Evolutionary conservation across 2,113 vertebrate species (phyloP).

Genomic region (Eubucco bourcierii): DNA sequence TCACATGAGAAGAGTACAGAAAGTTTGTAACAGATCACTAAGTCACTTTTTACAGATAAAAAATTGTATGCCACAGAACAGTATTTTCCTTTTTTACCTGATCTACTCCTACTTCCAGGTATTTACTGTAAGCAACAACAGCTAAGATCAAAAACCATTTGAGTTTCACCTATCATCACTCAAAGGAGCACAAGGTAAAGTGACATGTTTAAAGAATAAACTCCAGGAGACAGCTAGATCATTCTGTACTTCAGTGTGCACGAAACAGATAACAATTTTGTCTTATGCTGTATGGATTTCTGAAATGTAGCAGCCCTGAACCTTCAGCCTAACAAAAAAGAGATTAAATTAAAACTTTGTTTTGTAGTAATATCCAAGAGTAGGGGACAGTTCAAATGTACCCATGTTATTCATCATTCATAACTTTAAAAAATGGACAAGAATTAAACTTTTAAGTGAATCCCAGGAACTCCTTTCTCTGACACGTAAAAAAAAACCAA

Average conservation of each 20-base stretch:
- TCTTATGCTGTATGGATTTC: not conserved
- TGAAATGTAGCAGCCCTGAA: not conserved
- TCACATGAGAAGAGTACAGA: not conserved
- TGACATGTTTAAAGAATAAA: not conserved
- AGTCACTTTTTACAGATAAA: not conserved
- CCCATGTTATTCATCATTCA: rapidly evolving
- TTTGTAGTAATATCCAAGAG: not conserved
- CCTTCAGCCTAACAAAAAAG: not conserved
- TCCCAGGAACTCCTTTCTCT: not conserved
- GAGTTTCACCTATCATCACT: not conserved
- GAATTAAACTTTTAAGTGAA: not conserved
- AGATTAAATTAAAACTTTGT: not conserved
- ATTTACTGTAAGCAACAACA: not conserved
- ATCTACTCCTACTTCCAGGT: not conserved
- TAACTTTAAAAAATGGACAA: not conserved
- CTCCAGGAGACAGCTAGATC: not conserved
- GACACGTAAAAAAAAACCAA: too few species aligned
- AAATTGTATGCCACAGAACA: not conserved
- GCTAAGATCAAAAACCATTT: not conserved
- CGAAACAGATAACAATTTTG: not conserved
- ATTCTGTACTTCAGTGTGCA: not conserved
- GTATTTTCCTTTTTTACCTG: not conserved
- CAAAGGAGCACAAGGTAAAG: not conserved
- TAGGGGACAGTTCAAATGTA: not conserved
- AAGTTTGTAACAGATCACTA: not conserved